Base-by-base conservation (phyloP, 2,888 invertebrate species). In the Adineta ricciae region DNA sequence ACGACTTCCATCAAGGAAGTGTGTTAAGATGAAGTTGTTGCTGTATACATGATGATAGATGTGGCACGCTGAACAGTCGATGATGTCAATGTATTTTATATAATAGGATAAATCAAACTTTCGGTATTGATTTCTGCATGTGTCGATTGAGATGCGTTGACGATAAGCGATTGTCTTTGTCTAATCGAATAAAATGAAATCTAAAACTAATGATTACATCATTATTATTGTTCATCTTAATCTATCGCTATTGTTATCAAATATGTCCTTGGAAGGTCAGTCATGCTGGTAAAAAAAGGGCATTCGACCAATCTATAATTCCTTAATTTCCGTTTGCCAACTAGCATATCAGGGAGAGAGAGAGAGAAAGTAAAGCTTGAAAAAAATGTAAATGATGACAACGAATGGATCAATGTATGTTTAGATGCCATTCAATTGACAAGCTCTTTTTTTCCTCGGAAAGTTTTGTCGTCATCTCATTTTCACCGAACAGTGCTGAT, bases 191-290 rank as follows among this genome's bases (percentile, higher is more conserved):
- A 16, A 27, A 27, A 64, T 16, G 32, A 64, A 36, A 64, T 32
- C 32, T 27, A 32, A 32, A 27, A 64, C 19, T 2, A 64, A 32
- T 32, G 32, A 64, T 36, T 64, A 32, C 32, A 64, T 64, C 32
- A 64, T 64, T 64, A 64, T 64, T 64, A 64, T 64, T 64, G 32
- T 64, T 64, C 64, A 32, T 64, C 64, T 64, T 64, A 64, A 64
- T 64, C 32, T 32, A 64, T 64, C 32, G 64, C 32, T 27, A 64
- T 64, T 64, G 64, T 64, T 64, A 64, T 16, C 27, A 32, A 36
- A 64, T 64, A 16, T 64, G 64, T 64, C 64, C 64, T 64, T 64
- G 64, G 4, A 27, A 19, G 64, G 11, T 19, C 27, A 64, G 32
- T 27, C 19, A 64, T 64, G n/a, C 32, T 32, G 14, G 27, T 52